A percentile compares a stretch with the other conserved stretches of the same genome.
Evolutionary conservation across 2,113 vertebrate genomes (phyloP).

Genomic region (Hemiscyllium ocellatum): DNA sequence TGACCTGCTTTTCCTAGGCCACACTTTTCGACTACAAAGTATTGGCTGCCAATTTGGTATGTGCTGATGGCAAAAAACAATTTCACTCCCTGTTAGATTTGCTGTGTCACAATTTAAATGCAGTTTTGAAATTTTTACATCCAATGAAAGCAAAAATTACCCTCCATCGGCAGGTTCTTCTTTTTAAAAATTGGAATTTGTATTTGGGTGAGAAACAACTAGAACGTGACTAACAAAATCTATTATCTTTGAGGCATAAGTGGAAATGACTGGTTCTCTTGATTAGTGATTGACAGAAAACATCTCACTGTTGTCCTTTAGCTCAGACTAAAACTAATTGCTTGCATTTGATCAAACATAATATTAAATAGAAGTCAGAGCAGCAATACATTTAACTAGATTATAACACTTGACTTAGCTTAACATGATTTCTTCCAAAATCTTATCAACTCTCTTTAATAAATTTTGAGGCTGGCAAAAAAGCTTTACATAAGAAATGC

Average conservation of each 20-base stretch:
- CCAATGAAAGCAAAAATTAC: neutral
- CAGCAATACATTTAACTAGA: neutral
- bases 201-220: neutral
- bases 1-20: too few relatives aligned
- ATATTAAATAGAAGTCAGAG: neutral
- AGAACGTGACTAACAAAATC: neutral
- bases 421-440: neutral
- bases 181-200: neutral
- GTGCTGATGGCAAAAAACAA: neutral
- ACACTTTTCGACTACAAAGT: too few relatives aligned
- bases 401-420: neutral
- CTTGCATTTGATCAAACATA: neutral
- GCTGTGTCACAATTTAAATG: neutral
- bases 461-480: neutral
- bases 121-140: neutral
- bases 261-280: neutral
- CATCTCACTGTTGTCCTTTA: neutral
- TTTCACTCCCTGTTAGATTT: neutral
- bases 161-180: neutral
- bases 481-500: neutral
- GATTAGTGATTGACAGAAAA: neutral
- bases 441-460: neutral
- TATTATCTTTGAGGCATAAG: neutral
- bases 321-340: neutral
- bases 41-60: neutral